These are phyloP conservation scores for Platypus cylindrus DNA, from an alignment of 2,888 invertebrate genomes.

Conservation along the genomic window DNA sequence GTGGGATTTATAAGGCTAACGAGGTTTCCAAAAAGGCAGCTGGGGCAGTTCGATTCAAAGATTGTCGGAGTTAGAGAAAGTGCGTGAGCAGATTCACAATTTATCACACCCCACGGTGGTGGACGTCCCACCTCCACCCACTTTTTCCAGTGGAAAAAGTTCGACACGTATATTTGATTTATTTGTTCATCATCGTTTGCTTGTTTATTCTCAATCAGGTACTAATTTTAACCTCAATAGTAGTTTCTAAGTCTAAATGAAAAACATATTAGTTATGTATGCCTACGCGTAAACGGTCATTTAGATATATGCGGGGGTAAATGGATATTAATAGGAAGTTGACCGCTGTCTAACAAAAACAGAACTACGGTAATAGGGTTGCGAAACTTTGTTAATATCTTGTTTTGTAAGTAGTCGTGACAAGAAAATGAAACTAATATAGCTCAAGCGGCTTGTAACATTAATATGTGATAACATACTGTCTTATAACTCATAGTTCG, in stretches of 20 bases:
- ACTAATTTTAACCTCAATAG: no score
- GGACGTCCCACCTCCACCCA: no score
- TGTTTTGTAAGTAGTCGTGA: slow-evolving; percentile 26
- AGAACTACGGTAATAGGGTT: slow-evolving; percentile 17
- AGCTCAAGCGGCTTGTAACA: slow-evolving; percentile 12
- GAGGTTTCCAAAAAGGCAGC: slow-evolving; percentile 28
- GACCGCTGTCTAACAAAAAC: slow-evolving; percentile 18
- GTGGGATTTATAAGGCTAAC: slow-evolving; percentile 33
- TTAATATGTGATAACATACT: slow-evolving; percentile 16
- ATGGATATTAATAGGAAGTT: slow-evolving; percentile 17
- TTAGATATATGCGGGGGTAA: no score
- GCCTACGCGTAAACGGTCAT: no score
- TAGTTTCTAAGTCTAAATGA: no score
- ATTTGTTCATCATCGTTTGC: slow-evolving; percentile 14
- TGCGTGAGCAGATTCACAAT: slow-evolving; percentile 27
- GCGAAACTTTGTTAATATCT: slow-evolving; percentile 30
- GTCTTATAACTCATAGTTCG: slow-evolving; percentile 9
- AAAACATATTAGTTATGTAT: no score
- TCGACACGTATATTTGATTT: slow-evolving; percentile 14
- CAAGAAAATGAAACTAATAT: slow-evolving; percentile 23
- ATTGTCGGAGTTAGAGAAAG: slow-evolving; percentile 31
- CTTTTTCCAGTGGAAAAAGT: slow-evolving; percentile 13
- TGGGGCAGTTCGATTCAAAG: slow-evolving; percentile 29
- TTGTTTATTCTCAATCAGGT: no score
- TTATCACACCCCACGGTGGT: no score